Evolutionary conservation across 2,888 invertebrate genomes (phyloP).

Genomic region (Pomacea canaliculata): DNA sequence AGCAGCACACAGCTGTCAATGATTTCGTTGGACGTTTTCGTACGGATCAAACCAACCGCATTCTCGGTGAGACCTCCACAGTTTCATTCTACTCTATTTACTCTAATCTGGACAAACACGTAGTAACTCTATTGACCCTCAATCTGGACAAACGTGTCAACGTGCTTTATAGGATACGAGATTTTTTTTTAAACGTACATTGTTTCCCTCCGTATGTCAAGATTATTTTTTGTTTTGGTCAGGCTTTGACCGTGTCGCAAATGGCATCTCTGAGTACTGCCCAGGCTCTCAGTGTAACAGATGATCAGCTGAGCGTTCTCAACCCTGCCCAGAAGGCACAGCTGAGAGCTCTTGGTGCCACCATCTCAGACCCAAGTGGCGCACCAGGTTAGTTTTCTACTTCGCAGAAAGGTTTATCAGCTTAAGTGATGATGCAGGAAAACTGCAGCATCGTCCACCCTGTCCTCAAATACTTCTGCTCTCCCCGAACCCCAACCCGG

Average conservation of each 20-base stretch:
- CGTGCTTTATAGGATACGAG: too few relatives aligned
- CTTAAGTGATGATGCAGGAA: too few relatives aligned
- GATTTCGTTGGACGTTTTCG: constrained; percentile 3
- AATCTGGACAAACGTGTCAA: too few relatives aligned
- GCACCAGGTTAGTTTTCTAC: not conserved
- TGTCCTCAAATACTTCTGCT: too few relatives aligned
- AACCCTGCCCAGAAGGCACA: constrained; percentile 1
- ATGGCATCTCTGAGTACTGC: not conserved
- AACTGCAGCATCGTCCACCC: too few relatives aligned
- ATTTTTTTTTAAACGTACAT: too few relatives aligned
- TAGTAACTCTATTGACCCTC: too few relatives aligned
- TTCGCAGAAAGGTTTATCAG: too few relatives aligned
- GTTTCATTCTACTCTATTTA: too few relatives aligned
- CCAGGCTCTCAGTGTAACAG: constrained; percentile 5
- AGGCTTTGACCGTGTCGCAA: constrained; percentile 11
- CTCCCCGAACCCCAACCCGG: too few relatives aligned
- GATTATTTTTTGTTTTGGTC: not conserved
- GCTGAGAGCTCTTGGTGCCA: not conserved
- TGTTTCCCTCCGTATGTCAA: too few relatives aligned
- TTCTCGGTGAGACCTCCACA: constrained; percentile 1
- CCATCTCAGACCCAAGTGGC: not conserved
- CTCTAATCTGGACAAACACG: too few relatives aligned
- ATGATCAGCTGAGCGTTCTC: not conserved
- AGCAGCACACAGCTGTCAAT: not conserved
- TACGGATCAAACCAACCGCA: constrained; percentile 2